Evolutionary conservation across 2,113 vertebrate species (phyloP).

Genomic region (Mormyrus iriodes): DNA sequence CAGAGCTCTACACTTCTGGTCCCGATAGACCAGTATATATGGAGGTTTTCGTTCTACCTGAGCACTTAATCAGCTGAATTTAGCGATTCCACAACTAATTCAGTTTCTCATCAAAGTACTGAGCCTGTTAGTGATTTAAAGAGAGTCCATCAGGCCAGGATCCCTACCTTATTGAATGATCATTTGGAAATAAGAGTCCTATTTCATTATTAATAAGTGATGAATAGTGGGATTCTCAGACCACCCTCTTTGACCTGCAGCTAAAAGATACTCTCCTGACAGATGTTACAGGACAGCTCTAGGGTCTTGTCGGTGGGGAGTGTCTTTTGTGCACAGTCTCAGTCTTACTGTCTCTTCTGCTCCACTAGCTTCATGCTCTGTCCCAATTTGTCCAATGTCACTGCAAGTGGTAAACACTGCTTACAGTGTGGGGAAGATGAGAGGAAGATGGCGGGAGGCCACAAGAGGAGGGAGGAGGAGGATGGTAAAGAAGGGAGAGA

Average conservation of each 20-base stretch:
- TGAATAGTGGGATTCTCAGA: not conserved
- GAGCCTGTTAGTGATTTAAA: not conserved
- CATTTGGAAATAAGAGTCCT: not conserved
- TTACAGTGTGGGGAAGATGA: slow-evolving; percentile 11
- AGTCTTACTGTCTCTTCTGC: slow-evolving; percentile 42
- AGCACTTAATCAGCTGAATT: not conserved
- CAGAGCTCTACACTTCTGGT: not conserved
- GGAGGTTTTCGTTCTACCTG: slow-evolving; percentile 5
- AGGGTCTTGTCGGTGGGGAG: slow-evolving; percentile 35
- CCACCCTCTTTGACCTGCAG: not conserved
- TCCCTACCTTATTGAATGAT: not conserved
- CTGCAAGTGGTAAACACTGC: slow-evolving; percentile 32
- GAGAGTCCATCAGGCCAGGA: not conserved
- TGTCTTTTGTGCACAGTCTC: not conserved
- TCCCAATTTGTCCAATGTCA: slow-evolving; percentile 42
- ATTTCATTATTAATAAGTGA: not conserved
- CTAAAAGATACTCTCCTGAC: slow-evolving; percentile 37
- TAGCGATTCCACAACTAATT: not conserved
- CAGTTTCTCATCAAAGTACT: not conserved
- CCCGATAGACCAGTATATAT: not conserved
- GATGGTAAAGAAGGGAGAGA: not conserved
- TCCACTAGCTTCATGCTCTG: slow-evolving; percentile 36
- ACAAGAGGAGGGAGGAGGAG: not conserved
- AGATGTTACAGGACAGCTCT: slow-evolving; percentile 51
- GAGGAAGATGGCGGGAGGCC: slow-evolving; percentile 40